Evolutionary conservation across 1,140 invertebrate species (phyloP).

Genomic region (Neoseiulus cucumeris): DNA sequence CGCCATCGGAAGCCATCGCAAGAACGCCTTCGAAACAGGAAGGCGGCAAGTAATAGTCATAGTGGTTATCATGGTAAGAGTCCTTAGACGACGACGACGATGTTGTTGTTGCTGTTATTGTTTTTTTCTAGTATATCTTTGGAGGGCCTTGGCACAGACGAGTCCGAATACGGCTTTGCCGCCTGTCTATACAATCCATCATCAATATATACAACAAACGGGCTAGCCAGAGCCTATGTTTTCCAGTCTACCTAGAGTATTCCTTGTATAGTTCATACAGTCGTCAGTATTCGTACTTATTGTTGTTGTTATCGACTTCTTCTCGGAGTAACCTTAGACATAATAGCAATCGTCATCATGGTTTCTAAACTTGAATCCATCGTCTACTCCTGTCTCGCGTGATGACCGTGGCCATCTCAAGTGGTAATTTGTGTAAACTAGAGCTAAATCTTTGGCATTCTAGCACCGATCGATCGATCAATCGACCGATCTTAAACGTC

Average conservation of each 20-base stretch:
- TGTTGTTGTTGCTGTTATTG: not conserved
- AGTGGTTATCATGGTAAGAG: not conserved
- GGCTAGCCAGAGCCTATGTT: not conserved
- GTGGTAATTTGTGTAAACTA: not conserved
- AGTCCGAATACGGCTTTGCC: not conserved
- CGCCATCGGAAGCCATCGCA: too few species aligned
- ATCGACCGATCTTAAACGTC: not conserved
- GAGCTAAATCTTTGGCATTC: constrained; percentile 10
- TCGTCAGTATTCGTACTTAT: not conserved
- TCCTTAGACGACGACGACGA: too few species aligned
- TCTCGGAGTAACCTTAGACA: not conserved
- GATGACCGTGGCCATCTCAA: not conserved
- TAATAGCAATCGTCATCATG: not conserved
- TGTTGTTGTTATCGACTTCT: not conserved
- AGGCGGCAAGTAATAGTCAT: too few species aligned
- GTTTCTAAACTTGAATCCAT: not conserved
- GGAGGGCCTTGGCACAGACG: not conserved
- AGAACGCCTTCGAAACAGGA: not conserved
- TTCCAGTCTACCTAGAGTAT: not conserved
- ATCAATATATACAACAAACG: constrained; percentile 1
- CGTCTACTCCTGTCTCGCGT: not conserved
- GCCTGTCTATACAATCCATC: not conserved
- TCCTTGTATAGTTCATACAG: not conserved
- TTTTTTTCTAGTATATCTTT: not conserved
- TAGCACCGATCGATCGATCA: not conserved